Evolutionary conservation across 2,113 vertebrate species (phyloP).

Genomic region (Periophthalmodon schlosseri): DNA sequence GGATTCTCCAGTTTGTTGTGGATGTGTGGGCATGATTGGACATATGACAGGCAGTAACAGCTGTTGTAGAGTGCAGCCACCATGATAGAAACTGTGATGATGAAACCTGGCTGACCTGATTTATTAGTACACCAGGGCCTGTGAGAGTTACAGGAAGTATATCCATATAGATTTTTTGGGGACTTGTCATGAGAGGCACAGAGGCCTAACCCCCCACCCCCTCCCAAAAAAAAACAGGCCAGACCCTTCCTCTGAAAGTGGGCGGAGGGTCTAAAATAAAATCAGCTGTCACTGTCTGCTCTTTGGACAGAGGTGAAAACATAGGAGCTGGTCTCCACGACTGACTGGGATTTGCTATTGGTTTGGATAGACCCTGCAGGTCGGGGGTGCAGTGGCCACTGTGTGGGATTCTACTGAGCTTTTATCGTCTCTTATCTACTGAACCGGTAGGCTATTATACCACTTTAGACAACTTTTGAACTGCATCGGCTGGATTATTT

Average conservation of each 20-base stretch:
- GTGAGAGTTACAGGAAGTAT: conserved; percentile 62
- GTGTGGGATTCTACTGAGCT: conserved; percentile 70
- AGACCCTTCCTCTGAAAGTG: conserved; percentile 67
- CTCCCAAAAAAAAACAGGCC: conserved; percentile 79
- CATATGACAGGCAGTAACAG: conserved; percentile 60
- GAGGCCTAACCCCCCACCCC: conserved; percentile 58
- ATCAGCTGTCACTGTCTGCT: conserved; percentile 79
- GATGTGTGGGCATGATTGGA: conserved; percentile 35
- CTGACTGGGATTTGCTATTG: conserved; percentile 80
- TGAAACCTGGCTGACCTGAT: conserved; percentile 66
- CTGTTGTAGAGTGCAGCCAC: conserved; percentile 44
- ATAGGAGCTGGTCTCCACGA: conserved; percentile 86
- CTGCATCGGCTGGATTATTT: not conserved
- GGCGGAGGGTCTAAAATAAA: conserved; percentile 84
- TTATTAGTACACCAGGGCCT: conserved; percentile 53
- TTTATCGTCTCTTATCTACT: conserved; percentile 21
- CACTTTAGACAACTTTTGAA: not conserved
- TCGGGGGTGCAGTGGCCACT: conserved; percentile 65
- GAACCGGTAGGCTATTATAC: conserved; percentile 68
- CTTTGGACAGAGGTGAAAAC: conserved; percentile 74
- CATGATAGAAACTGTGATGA: conserved; percentile 56
- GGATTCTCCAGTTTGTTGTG: conserved; percentile 41
- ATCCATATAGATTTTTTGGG: conserved; percentile 68
- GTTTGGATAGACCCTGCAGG: conserved; percentile 61
- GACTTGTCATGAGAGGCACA: conserved; percentile 69